A percentile compares a stretch with the other conserved stretches of the same genome.
These are phyloP conservation scores for Drosophila yooni DNA, from an alignment of 2,888 invertebrate genomes.

Conservation along the genomic window DNA sequence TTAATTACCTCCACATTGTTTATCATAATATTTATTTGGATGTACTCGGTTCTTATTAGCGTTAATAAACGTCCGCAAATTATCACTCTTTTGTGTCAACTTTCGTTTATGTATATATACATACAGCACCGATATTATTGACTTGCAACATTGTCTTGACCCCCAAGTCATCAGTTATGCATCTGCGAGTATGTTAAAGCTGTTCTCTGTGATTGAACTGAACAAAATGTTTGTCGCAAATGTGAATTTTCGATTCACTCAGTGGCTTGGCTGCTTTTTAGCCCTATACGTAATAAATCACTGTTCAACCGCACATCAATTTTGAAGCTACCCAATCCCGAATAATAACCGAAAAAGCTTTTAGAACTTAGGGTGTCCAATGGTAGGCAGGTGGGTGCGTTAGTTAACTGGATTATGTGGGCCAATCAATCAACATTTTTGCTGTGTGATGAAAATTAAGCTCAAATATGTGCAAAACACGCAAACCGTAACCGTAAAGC, in stretches of 20 bases:
- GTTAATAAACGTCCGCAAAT: conserved; percentile 52
- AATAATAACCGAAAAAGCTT: conserved; percentile 3
- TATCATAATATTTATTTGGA: conserved; percentile 17
- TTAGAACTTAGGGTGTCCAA: background rate
- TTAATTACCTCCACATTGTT: background rate
- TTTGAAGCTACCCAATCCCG: conserved; percentile 25
- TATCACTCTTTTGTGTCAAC: conserved; percentile 4
- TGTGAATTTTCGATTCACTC: background rate
- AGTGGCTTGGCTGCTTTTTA: conserved; percentile 19
- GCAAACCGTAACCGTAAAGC: background rate
- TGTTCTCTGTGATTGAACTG: conserved; percentile 50
- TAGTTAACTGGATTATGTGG: conserved; percentile 45
- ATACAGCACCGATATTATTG: conserved; percentile 7
- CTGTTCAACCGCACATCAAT: conserved; percentile 50
- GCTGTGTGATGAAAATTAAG: conserved; percentile 34
- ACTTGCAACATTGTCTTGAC: conserved; percentile 34
- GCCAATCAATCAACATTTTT: conserved; percentile 55
- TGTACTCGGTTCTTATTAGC: conserved; percentile 50
- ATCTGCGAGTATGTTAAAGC: conserved; percentile 27
- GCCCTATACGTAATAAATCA: conserved; percentile 45
- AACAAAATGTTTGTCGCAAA: conserved; percentile 40
- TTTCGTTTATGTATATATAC: background rate
- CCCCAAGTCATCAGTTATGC: conserved; percentile 62
- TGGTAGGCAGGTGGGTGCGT: conserved; percentile 1
- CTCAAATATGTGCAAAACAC: conserved; percentile 45